Conservation (phyloP, 2,888 invertebrate genomes). For the Cataglyphis cursor region DNA sequence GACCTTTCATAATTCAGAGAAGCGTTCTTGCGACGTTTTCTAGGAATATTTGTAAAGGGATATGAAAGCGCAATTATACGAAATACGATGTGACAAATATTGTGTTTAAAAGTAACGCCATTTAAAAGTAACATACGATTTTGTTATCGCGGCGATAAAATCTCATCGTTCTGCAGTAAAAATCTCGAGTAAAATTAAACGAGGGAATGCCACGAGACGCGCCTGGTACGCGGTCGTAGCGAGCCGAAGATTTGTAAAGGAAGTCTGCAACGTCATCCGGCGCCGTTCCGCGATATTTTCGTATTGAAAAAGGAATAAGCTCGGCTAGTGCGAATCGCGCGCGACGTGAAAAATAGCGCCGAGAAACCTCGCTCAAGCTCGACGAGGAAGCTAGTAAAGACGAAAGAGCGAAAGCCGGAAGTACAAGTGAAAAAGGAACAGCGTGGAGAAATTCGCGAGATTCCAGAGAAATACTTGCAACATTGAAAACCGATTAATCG, state of each 20-base stretch:
- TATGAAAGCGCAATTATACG: neutral
- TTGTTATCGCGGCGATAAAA: neutral
- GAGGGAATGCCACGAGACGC: constrained; percentile 16
- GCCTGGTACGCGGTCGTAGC: constrained; percentile 25
- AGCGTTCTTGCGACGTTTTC: neutral
- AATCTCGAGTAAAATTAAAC: constrained; percentile 18
- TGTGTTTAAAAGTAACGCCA: neutral
- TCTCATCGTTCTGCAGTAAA: constrained; percentile 20
- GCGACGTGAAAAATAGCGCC: constrained; percentile 46
- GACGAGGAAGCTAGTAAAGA: constrained; percentile 25
- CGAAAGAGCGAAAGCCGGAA: constrained; percentile 41
- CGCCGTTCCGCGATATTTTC: constrained; percentile 71
- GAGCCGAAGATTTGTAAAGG: constrained; percentile 69
- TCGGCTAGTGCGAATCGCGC: constrained; percentile 27
- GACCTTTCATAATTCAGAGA: constrained; percentile 19
- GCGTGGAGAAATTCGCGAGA: neutral
- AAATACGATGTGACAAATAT: constrained; percentile 15
- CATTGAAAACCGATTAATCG: neutral
- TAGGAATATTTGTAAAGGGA: neutral
- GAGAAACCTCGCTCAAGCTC: neutral
- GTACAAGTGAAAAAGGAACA: constrained; percentile 12
- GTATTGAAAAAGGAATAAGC: constrained; percentile 54
- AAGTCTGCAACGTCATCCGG: constrained; percentile 57
- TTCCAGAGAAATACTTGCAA: neutral
- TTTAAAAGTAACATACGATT: neutral